phyloP scores from a whole-genome alignment of 2,888 invertebrate genomes.

The Taphrorychus bicolor region DNA sequence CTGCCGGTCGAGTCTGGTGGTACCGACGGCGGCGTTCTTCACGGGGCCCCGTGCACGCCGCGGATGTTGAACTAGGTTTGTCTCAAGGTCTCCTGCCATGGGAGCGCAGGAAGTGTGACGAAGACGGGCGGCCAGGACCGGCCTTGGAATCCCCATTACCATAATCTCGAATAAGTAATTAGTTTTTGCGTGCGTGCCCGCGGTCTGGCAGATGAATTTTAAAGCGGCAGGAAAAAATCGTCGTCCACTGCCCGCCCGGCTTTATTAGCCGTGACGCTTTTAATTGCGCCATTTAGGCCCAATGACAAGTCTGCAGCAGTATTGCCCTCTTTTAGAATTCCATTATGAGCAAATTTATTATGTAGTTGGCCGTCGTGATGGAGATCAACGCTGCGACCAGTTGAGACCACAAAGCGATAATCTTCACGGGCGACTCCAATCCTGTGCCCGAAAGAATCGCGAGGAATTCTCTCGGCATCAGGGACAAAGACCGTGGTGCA shows the following conservation, averaged over 20 bases:
- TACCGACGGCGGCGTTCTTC: constrained; percentile 36
- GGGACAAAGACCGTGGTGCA: constrained; percentile 35
- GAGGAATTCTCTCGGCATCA: constrained; percentile 19
- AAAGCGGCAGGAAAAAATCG: constrained; percentile 14
- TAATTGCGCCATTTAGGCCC: neutral
- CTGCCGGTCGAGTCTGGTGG: constrained; percentile 43
- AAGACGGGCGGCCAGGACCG: constrained; percentile 42
- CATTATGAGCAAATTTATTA: neutral
- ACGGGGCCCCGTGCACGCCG: constrained; percentile 42
- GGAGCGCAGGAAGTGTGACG: constrained; percentile 54
- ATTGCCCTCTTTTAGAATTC: neutral
- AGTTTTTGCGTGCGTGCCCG: constrained; percentile 26
- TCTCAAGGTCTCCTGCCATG: constrained; percentile 59
- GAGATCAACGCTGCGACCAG: neutral
- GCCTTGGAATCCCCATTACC: constrained; percentile 29
- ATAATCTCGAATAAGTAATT: constrained; percentile 27
- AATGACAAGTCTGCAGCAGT: neutral
- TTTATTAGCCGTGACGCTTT: neutral
- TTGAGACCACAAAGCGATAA: neutral
- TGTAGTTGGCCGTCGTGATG: neutral
- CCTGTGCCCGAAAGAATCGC: constrained; percentile 23
- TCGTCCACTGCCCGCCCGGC: neutral
- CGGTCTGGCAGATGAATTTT: constrained; percentile 15
- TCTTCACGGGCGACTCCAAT: constrained; percentile 2
- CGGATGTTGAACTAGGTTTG: constrained; percentile 63